Evolutionary conservation across 2,888 invertebrate genomes (phyloP), one percentile per base, ranked within the genome.

Genomic region (Congeria kusceri): DNA sequence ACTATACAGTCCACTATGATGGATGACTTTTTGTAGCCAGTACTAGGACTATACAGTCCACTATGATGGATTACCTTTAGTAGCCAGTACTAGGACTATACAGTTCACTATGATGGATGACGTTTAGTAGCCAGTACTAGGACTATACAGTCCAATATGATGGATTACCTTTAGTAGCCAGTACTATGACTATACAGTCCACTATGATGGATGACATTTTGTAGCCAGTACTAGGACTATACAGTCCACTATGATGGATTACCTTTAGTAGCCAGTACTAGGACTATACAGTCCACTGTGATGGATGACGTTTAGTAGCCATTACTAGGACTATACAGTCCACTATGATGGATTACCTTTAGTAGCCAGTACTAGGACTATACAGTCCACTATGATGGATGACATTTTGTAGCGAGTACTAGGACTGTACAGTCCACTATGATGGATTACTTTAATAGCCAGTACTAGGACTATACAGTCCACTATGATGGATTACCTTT

Each of bases 161-260:
- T n/a, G n/a, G n/a, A n/a, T n/a, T n/a, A n/a, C n/a, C n/a, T n/a
- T n/a, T n/a, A n/a, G n/a, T n/a, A n/a, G n/a, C n/a, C n/a, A n/a
- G n/a, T n/a, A n/a, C 20, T n/a, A 53, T 3, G 53, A 20, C 5
- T 53, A 53, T 53, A 7, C n/a, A n/a, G n/a, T 53, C 20, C 53
- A 7, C 4, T 4, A 62, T 4, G 32, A 62, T 20, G 32, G 64
- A 77, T 57, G 69, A 87, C 89, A 84, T 84, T 90, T 91, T 11
- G 92, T 92, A 53, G 94, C 89, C 79, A 94, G 92, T 39, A 94
- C 81, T n/a, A 91, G 84, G 39, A 94, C 89, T n/a, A 93, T 76
- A 25, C 95, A 95, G 20, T 94, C 93, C 15, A 94, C 86, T 46
- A 94, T 89, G 63, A n/a, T n/a, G n/a, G n/a, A n/a, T n/a, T n/a